A percentile compares a stretch with the other conserved stretches of the same genome.
Evolutionary conservation across 2,888 invertebrate species (phyloP).

Genomic region (Deroplatys truncata): DNA sequence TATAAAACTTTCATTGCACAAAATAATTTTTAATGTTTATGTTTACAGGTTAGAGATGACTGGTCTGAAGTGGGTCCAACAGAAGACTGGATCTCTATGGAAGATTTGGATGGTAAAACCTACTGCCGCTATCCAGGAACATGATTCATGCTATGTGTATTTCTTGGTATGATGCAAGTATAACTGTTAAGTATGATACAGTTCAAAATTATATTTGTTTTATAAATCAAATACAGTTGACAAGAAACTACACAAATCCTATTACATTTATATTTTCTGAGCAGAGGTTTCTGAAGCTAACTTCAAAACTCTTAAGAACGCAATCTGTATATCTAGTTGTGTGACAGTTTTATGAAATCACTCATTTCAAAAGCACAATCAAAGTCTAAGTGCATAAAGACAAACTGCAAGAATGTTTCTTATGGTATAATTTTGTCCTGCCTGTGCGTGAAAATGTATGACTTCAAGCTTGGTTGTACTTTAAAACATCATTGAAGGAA

Average conservation of each 20-base stretch:
- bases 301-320: background rate
- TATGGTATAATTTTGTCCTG: background rate
- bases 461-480: background rate
- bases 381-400: background rate
- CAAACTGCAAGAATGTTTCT: background rate
- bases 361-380: background rate
- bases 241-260: background rate
- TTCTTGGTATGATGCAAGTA: background rate
- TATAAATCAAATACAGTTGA: background rate
- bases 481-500: background rate
- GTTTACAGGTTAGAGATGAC: conserved; percentile 35
- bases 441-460: background rate
- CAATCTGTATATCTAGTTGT: background rate
- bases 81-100: conserved; percentile 38
- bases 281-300: background rate
- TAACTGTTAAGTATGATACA: background rate
- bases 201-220: background rate
- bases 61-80: conserved; percentile 35
- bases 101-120: conserved; percentile 36
- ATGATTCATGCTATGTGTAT: conserved; percentile 4
- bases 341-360: background rate
- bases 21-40: background rate
- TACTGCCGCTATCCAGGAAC: conserved; percentile 33
- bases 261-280: background rate
- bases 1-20: no score